phyloP scores from a whole-genome alignment of 2,888 invertebrate genomes.

The Sinelater perroti region DNA sequence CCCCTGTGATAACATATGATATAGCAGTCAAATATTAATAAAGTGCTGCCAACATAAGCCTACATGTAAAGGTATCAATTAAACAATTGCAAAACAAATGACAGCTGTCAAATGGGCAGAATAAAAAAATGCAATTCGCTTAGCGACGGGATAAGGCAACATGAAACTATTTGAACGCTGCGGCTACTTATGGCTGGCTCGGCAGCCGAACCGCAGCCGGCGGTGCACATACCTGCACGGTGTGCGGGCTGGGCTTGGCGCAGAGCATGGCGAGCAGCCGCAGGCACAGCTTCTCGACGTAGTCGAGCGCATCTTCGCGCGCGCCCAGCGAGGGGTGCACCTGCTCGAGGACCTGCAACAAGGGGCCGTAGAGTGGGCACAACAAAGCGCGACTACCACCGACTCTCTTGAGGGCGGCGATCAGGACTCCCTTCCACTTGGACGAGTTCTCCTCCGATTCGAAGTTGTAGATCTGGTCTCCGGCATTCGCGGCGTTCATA shows the following conservation, averaged over 20 bases:
- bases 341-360: constrained; percentile 93
- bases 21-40: too few species aligned
- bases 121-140: too few species aligned
- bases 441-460: constrained; percentile 86
- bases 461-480: constrained; percentile 78
- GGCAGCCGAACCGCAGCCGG: too few species aligned
- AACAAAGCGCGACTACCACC: constrained; percentile 45
- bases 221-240: constrained; percentile 69
- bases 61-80: too few species aligned
- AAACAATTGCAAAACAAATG: too few species aligned
- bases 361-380: background rate
- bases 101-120: too few species aligned
- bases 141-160: too few species aligned
- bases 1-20: too few species aligned
- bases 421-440: constrained; percentile 93
- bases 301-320: constrained; percentile 88
- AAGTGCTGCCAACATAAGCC: too few species aligned
- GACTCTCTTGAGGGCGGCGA: constrained; percentile 88
- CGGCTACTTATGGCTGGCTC: too few species aligned
- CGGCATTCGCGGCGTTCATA: constrained; percentile 62
- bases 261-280: constrained; percentile 89
- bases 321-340: constrained; percentile 88
- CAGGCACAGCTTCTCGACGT: constrained; percentile 91
- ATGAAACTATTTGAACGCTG: too few species aligned
- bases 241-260: constrained; percentile 83